phyloP scores from a whole-genome alignment of 1,140 invertebrate genomes.

The Hesperophylax magnus region DNA sequence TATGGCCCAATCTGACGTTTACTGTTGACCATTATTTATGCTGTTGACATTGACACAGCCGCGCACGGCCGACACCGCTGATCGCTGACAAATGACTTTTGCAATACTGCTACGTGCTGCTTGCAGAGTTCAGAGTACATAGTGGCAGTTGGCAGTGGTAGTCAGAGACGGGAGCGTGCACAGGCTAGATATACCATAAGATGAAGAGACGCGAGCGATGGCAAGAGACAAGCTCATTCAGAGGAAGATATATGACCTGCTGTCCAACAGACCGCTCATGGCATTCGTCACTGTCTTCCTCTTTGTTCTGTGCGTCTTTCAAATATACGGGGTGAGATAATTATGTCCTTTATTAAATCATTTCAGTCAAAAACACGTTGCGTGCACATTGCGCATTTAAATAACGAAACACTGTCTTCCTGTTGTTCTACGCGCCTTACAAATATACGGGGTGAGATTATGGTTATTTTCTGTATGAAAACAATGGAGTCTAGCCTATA shows the following conservation, averaged over 20 bases:
- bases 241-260: conserved; percentile 36
- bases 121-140: no score
- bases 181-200: neutral
- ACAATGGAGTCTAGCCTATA: neutral
- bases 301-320: neutral
- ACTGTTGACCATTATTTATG: no score
- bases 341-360: neutral
- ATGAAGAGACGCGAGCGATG: conserved; percentile 39
- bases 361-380: neutral
- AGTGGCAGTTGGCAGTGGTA: no score
- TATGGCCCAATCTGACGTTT: no score
- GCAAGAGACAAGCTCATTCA: conserved; percentile 38
- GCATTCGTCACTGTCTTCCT: conserved; percentile 12
- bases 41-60: no score
- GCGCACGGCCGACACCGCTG: no score
- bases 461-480: neutral
- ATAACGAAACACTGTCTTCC: no score
- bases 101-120: no score
- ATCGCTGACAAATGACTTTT: no score
- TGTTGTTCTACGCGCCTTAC: no score
- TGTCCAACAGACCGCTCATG: conserved; percentile 36
- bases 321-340: conserved; percentile 27
- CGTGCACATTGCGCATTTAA: neutral
- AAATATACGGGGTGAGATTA: no score
- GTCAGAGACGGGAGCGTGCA: no score